Percentiles rank a stretch among this genome's conserved stretches.
phyloP scores from a whole-genome alignment of 1,140 invertebrate genomes.

The Oedothorax gibbosus region DNA sequence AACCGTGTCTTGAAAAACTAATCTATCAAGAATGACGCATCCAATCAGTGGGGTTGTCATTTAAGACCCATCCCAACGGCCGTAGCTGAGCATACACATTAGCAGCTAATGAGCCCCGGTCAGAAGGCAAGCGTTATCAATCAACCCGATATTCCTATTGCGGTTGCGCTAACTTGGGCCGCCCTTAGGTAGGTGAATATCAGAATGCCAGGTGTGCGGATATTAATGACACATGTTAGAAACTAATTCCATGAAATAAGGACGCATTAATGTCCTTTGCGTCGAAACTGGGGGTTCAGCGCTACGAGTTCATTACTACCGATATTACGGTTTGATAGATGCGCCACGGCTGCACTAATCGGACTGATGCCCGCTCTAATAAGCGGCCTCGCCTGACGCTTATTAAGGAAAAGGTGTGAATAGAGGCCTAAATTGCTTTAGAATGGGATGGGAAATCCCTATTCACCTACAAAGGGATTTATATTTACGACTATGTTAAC shows the following conservation, averaged over 20 bases:
- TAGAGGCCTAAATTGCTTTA: conserved; percentile 2
- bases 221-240: conserved; percentile 57
- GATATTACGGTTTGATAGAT: conserved; percentile 52
- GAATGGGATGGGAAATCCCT: too few relatives aligned
- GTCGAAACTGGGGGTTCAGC: conserved; percentile 40
- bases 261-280: conserved; percentile 52
- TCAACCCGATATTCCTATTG: conserved; percentile 22
- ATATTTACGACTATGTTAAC: too few relatives aligned
- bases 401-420: conserved; percentile 46
- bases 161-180: conserved; percentile 39
- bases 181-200: conserved; percentile 51
- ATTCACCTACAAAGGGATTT: too few relatives aligned
- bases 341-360: conserved; percentile 18
- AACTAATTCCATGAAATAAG: conserved; percentile 54
- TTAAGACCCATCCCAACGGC: conserved; percentile 43
- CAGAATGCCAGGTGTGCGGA: conserved; percentile 41
- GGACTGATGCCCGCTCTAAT: conserved; percentile 33
- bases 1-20: conserved; percentile 40
- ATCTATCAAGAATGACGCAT: conserved; percentile 39
- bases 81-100: conserved; percentile 22
- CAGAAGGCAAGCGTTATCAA: conserved; percentile 49
- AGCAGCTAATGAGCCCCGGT: conserved; percentile 43
- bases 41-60: conserved; percentile 46
- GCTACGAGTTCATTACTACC: conserved; percentile 48
- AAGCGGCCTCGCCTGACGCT: conserved; percentile 22